Base-by-base conservation (phyloP, 2,113 vertebrate species). In the Pitta sordida region DNA sequence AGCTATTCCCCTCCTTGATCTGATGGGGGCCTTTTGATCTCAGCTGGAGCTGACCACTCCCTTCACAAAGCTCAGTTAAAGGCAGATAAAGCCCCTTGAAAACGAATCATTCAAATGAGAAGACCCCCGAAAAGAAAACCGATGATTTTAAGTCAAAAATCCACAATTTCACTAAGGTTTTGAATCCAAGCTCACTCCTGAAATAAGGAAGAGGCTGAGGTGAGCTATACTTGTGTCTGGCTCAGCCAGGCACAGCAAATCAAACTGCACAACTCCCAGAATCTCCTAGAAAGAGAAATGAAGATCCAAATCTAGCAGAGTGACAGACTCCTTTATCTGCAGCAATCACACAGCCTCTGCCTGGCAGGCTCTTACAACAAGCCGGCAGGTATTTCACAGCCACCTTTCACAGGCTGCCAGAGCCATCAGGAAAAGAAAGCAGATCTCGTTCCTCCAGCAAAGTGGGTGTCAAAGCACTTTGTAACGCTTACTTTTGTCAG, bases 21-120 rank as follows among this genome's bases (percentile, higher is more conserved):
- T 93, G 91, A 93, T 77, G 56, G 64, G 37, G 89, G 51, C 32
- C 94, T 85, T 97, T 96, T 97, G 96, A 97, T 97, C 96, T 93
- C 96, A 83, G 94, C 79, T 91, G 91, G 95, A 70, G 89, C 80
- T 87, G 91, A 65, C 53, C 92, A 32, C 89, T 94, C 81, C 30
- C 80, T 94, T 95, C 85, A 95, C 89, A 95, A 91, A 94, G 60
- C 71, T 73, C 43, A 13, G 53, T 53, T 94, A 80, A 92, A 88
- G 94, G 34, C 65, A 94, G 91, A 93, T 91, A 96, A 95, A 95
- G 62, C 41, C 82, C 65, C 84, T 89, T 29, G 51, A 91, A 92
- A 95, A 85, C 59, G 93, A 91, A 86, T 68, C 48, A 32, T 65
- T 94, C 59, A 26, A 71, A 91, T 68, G 52, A 90, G 73, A 88